A percentile compares a stretch with the other conserved stretches of the same genome.
Evolutionary conservation across 2,797 vertebrate species (phyloP).

Genomic region (Graptemys geographica): DNA sequence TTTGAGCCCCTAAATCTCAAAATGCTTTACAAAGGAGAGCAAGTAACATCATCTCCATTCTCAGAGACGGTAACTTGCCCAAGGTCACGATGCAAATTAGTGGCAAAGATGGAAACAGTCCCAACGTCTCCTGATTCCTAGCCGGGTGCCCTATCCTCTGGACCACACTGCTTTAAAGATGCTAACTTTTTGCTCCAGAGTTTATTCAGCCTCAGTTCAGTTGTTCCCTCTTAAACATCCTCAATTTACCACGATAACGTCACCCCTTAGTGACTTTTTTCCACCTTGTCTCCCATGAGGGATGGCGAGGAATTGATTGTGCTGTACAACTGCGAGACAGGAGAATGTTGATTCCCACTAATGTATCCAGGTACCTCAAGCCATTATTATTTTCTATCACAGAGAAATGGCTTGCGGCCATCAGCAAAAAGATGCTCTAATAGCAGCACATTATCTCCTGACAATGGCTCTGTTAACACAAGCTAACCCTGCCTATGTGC

Average conservation of each 20-base stretch:
- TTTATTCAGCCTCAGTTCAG: not conserved
- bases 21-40: not conserved
- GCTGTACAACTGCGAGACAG: not conserved
- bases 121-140: not conserved
- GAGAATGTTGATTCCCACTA: not conserved
- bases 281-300: not conserved
- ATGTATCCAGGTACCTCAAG: not conserved
- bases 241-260: not conserved
- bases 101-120: not conserved
- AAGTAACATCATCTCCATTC: not conserved
- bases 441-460: constrained; percentile 10
- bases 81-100: not conserved
- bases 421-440: not conserved
- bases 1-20: not conserved
- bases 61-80: not conserved
- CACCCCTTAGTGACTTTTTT: fast-evolving
- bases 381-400: not conserved
- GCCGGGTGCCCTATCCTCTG: not conserved
- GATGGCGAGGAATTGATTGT: not conserved
- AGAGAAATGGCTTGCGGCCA: not conserved
- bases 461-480: constrained; percentile 22
- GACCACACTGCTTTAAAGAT: not conserved
- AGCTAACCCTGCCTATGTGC: not conserved
- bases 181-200: not conserved
- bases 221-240: not conserved